Base-by-base conservation (phyloP, 1,140 invertebrate genomes). In the Leptoteleia sp. region DNA sequence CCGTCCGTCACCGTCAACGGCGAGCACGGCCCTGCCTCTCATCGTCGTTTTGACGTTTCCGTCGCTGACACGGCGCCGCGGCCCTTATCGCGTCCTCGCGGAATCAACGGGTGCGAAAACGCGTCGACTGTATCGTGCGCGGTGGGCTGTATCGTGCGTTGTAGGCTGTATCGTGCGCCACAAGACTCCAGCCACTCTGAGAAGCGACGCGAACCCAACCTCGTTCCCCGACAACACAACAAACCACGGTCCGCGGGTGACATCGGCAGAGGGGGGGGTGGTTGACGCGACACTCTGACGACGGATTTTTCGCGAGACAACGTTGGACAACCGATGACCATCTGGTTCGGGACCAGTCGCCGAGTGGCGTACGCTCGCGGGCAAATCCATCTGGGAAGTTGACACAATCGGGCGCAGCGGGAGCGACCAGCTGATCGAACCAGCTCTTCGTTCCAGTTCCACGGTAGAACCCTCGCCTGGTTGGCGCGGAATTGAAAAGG, bases 1-100 rank as follows among this genome's bases (percentile, higher is more conserved):
- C 19, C 65, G 75, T 84, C 81, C 71, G 72, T 75, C 71, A 80
- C 75, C 84, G 83, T 82, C 77, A 75, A 81, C 76, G n/a, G 83
- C 76, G 75, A 83, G 65, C 68, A 75, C 78, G 75, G 67, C 77
- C 80, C 80, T 67, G 65, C 78, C 81, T 80, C 68, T 80, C 73
- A 68, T 75, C 81, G 82, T 84, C 83, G 81, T 82, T 83, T 83
- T 79, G 81, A 83, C 84, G 83, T 84, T 79, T 80, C 67, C 72
- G 48, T 65, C 47, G 52, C 55, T 61, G 67, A 72, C 76, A 64
- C 70, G 70, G 72, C 12, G 29, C 43, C 45, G 38, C 27, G 35
- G 22, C n/a, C n/a, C 17, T 55, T 45, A 55, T 48, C 52, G 62
- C 64, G 54, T 45, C 15, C 8, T n/a, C 42, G 71, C 52, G 40